Evolutionary conservation across 2,113 vertebrate species (phyloP), one percentile per base, ranked within the genome.

Genomic region (Podarcis cretensis): DNA sequence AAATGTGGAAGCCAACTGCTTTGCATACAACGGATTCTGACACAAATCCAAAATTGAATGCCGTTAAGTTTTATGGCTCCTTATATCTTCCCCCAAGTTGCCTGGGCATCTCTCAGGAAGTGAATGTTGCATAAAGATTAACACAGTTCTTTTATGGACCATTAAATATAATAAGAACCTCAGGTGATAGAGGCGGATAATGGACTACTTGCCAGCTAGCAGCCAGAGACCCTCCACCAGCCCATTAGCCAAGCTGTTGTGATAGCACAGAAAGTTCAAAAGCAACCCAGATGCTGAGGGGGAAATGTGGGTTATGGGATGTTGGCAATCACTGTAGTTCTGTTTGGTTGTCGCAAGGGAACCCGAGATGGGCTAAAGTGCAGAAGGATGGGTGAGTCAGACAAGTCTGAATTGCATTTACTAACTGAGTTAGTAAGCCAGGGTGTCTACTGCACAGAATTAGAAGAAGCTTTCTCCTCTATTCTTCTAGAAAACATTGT

Each of bases 51-150:
- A 91, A 59, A 32, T 3, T 57, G 81, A 90, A 83, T 0, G 9
- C 6, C 75, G 0, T 0, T 18, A 21, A 37, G 48, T 79, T 23
- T 59, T 1, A 25, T 16, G 0, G 1, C 14, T 63, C 48, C 69
- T 85, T 76, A 23, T 3, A 73, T 75, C 18, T 66, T 74, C n/a
- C 76, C 25, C 59, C 23, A 14, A 48, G 13, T 4, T 68, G 40
- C 54, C 79, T 12, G 9, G 75, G 16, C 77, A 57, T 20, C 21
- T 43, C 25, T 27, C 43, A 54, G 48, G 2, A 54, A 16, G 23
- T 16, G 23, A 27, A 23, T 30, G 32, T 9, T 27, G 23, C 27
- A 54, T 14, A 79, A 79, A n/a, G 25, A 79, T 79, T 30, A 30
- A 40, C 5, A 23, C 75, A 40, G 7, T n/a, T 12, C 20, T 76